These are phyloP conservation scores for Himalopsyche phryganea DNA, from an alignment of 1,140 invertebrate species.

Conservation along the genomic window DNA sequence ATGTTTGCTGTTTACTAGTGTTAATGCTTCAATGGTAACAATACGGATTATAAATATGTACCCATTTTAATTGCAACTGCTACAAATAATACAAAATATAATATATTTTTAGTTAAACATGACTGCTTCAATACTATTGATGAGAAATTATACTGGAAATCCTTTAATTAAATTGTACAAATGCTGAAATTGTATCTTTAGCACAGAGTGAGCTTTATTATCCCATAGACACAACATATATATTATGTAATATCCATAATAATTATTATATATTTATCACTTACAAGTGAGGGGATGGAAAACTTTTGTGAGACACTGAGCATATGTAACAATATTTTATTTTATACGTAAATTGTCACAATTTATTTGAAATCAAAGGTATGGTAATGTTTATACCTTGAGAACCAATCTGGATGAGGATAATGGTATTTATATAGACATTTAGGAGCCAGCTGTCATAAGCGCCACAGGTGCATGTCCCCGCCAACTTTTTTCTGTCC, in stretches of 20 bases:
- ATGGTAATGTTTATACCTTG: too few species aligned
- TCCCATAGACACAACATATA: neutral
- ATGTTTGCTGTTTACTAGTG: neutral
- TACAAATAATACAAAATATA: slow-evolving; percentile 9
- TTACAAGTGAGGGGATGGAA: too few species aligned
- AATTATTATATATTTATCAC: too few species aligned
- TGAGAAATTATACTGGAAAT: slow-evolving; percentile 1
- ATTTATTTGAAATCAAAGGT: too few species aligned
- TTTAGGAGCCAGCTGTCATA: too few species aligned
- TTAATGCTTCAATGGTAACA: neutral
- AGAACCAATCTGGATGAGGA: too few species aligned
- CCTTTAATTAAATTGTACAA: slow-evolving; percentile 6
- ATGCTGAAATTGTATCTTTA: slow-evolving; percentile 21
- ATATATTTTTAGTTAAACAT: neutral
- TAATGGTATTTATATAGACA: too few species aligned
- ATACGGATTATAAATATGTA: neutral
- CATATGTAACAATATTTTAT: too few species aligned
- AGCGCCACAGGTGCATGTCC: too few species aligned
- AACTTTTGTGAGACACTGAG: neutral
- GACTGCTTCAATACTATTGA: slow-evolving; percentile 12
- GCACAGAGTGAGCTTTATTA: slow-evolving; percentile 10
- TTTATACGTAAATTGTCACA: too few species aligned
- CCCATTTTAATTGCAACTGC: slow-evolving; percentile 9
- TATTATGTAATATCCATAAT: neutral
- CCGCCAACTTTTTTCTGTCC: too few species aligned